phyloP scores from a whole-genome alignment of 92 coral and sea anemone genomes.

The Phenganax subtilis region DNA sequence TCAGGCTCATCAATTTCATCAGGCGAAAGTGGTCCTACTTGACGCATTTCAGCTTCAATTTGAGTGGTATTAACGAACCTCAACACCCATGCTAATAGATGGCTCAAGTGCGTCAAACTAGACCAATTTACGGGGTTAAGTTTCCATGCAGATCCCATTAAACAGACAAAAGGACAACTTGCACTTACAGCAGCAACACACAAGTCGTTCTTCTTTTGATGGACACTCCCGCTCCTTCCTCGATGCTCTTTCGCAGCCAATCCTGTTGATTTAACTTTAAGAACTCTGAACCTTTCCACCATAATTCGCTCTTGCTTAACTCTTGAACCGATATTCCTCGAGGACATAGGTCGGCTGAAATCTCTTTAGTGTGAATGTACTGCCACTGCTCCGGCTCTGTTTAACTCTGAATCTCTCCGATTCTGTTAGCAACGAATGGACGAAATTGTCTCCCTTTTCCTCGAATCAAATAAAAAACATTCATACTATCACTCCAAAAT shows the following conservation, averaged over 20 bases:
- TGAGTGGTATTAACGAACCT: conserved; percentile 36
- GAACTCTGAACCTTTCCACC: conserved; percentile 59
- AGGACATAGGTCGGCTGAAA: conserved; percentile 55
- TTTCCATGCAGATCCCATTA: conserved; percentile 28
- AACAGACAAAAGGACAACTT: neutral
- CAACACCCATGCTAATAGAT: conserved; percentile 23
- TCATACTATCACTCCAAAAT: conserved; percentile 40
- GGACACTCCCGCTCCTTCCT: conserved; percentile 32
- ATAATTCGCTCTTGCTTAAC: conserved; percentile 32
- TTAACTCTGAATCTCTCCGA: conserved; percentile 51
- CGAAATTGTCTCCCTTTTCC: conserved; percentile 40
- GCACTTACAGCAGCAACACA: conserved; percentile 1
- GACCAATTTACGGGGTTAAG: conserved; percentile 22
- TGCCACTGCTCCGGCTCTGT: conserved; percentile 50
- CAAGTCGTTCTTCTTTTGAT: conserved; percentile 27
- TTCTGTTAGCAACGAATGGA: conserved; percentile 52
- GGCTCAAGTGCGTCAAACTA: conserved; percentile 5
- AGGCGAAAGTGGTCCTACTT: conserved; percentile 25
- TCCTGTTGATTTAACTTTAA: conserved; percentile 23
- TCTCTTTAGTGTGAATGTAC: conserved; percentile 53
- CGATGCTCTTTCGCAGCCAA: conserved; percentile 34
- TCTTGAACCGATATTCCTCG: conserved; percentile 46
- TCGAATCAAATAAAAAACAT: conserved; percentile 41
- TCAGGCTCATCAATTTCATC: conserved; percentile 54
- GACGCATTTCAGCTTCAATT: neutral